Evolutionary conservation across 2,113 vertebrate species (phyloP).

Genomic region (Brachirus orientalis): DNA sequence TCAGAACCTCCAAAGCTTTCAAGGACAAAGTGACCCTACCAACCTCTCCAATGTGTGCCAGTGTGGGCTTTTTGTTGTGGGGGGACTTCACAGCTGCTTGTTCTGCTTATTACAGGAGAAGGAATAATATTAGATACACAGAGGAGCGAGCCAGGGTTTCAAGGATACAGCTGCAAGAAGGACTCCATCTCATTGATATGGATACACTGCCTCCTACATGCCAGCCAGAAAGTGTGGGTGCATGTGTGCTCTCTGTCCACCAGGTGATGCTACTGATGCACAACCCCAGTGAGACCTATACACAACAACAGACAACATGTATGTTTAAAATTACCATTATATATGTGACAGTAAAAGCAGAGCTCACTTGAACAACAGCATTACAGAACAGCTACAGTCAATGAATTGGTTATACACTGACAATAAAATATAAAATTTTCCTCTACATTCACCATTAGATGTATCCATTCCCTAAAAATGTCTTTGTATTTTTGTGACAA

Average conservation of each 20-base stretch:
- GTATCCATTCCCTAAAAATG: too few species aligned
- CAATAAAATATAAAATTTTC: too few species aligned
- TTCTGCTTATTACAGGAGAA: conserved; percentile 56
- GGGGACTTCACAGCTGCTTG: conserved; percentile 63
- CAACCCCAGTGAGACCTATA: not conserved
- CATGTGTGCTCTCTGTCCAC: conserved; percentile 50
- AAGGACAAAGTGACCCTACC: conserved; percentile 73
- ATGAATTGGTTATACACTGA: too few species aligned
- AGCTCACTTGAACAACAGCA: too few species aligned
- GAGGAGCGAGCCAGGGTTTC: conserved; percentile 58
- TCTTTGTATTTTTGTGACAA: too few species aligned
- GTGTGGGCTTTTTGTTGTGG: conserved; percentile 35
- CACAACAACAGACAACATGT: too few species aligned
- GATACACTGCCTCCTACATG: conserved; percentile 58
- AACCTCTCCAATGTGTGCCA: conserved; percentile 50
- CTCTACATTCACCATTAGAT: too few species aligned
- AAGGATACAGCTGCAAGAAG: conserved; percentile 77
- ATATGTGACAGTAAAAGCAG: too few species aligned
- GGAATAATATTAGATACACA: conserved; percentile 48
- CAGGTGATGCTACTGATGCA: conserved; percentile 49
- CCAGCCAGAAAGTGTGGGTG: conserved; percentile 19
- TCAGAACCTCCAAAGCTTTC: conserved; percentile 63
- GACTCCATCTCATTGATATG: conserved; percentile 63
- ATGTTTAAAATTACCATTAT: too few species aligned
- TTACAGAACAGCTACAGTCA: too few species aligned